Base-by-base conservation (phyloP, 53 echinoderm and acorn worm genomes). In the Echinometra lucunter region DNA sequence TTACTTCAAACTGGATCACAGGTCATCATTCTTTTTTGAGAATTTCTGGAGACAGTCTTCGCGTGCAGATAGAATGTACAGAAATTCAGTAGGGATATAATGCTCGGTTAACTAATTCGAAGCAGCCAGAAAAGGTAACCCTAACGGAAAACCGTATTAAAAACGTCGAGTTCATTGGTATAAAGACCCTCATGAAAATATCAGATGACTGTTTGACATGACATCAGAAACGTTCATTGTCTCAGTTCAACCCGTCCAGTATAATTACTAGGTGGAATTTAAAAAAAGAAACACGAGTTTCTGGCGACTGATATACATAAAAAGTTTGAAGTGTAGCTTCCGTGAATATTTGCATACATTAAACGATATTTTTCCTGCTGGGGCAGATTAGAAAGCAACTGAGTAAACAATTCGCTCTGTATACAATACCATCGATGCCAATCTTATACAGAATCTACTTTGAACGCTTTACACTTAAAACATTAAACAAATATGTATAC, bases 261-360 rank as follows among this genome's bases (percentile, higher is more conserved):
- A 85, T 85, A 85, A 85, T 49, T 15, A 85, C 45, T 47, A 28
- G 12, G 47, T 3, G 28, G 85, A 85, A 85, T 49, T 30, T 12
- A 1, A 49, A 85, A 85, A 85, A n/a, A n/a, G n/a, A 28, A 49
- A 49, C 42, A 4, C 42, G 42, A 42, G 42, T 42, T 78, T 0
- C 38, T 78, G 4, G 9, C 13, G 28, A 47, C 11, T 11, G 53
- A 53, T 49, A 85, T 9, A 49, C 85, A 85, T n/a, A n/a, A n/a
- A n/a, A 30, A 45, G 21, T n/a, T 85, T 85, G 28, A 53, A 85
- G 53, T 49, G 28, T 49, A 28, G 11, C 28, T 2, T 49, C 28
- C 30, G 85, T 47, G 85, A 47, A 85, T 85, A 85, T n/a, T 49
- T 85, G 85, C 47, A 85, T 85, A 44, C 44, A 47, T 85, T 30